A percentile compares a stretch with the other conserved stretches of the same genome.
Conservation (phyloP, 2,113 vertebrate species). For the Aegithalos caudatus region DNA sequence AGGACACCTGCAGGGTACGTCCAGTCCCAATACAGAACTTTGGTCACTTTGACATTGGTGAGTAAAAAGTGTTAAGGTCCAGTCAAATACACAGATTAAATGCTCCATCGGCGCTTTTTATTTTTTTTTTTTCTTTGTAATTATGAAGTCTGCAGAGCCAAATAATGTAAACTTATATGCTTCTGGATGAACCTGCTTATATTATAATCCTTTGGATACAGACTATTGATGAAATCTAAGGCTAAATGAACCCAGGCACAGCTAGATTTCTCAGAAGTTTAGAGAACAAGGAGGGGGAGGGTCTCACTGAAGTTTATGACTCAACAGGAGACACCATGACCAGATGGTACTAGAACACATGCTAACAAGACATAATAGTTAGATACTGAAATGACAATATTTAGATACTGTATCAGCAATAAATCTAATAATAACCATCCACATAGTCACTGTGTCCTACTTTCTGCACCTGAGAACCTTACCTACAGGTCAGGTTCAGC, state of each 20-base stretch:
- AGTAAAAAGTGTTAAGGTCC: not conserved
- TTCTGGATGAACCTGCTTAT: not conserved
- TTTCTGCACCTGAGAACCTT: not conserved
- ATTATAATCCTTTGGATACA: not conserved
- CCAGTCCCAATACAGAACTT: not conserved
- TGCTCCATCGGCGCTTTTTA: not conserved
- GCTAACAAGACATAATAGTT: not conserved
- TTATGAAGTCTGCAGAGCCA: not conserved
- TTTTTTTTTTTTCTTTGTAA: not conserved
- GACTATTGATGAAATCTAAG: not conserved
- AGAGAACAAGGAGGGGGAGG: not conserved
- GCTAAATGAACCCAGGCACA: not conserved
- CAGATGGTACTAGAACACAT: not conserved
- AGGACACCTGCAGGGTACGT: fast-evolving
- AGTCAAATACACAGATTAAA: not conserved
- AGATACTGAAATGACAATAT: not conserved
- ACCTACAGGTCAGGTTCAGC: not conserved
- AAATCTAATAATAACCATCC: not conserved
- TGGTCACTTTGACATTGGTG: not conserved
- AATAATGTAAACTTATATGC: not conserved
- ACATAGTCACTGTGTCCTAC: not conserved
- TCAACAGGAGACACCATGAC: not conserved
- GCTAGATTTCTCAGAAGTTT: not conserved
- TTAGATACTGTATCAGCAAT: not conserved
- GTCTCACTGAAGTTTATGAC: not conserved